Evolutionary conservation across 2,888 invertebrate genomes (phyloP), one percentile per base, ranked within the genome.

Genomic region (Sericinus montela): DNA sequence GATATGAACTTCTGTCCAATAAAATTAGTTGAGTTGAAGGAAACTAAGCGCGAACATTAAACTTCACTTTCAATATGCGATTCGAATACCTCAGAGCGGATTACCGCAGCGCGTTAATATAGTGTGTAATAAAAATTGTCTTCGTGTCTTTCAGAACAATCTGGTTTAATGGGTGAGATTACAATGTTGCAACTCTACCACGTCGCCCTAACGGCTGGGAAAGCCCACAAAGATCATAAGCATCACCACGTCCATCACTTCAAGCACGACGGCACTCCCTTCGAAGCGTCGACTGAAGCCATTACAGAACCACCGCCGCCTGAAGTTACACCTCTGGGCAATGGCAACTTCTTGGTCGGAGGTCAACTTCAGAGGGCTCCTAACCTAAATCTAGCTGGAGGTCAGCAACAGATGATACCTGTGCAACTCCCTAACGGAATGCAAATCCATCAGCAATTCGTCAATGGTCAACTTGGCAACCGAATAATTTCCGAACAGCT

Each of bases 151-250:
- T n/a, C 66, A 92, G 93, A 90, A 43, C 84, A 92, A 53, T 89
- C 91, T 7, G 94, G 94, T 35, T 82, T 93, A 61, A 75, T 93
- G 48, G 94, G 94, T 1, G 95, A 96, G 80, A 72, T 96, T 50
- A 96, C 96, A 1, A 92, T 96, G 91, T 75, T 95, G 0, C 95
- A 95, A 71, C 75, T 96, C 13, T 96, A 96, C 80, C 92, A 91
- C 51, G 94, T 95, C 0, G 95, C 95, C 0, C 70, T 96, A 51
- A 94, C 94, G 1, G 95, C 95, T 1, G 96, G 96, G 0, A 96
- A 96, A 75, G 95, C 95, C 0, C 95, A 96, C 80, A 93, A 93
- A 57, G 95, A 95, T 67, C 95, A 96, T 78, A 96, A 95, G 67
- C 96, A 96, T 67, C 96, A 96, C 69, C 95, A 96, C 76, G 95